A percentile compares a stretch with the other conserved stretches of the same genome.
phyloP scores from a whole-genome alignment of 1,140 invertebrate genomes.

The Polyergus mexicanus region DNA sequence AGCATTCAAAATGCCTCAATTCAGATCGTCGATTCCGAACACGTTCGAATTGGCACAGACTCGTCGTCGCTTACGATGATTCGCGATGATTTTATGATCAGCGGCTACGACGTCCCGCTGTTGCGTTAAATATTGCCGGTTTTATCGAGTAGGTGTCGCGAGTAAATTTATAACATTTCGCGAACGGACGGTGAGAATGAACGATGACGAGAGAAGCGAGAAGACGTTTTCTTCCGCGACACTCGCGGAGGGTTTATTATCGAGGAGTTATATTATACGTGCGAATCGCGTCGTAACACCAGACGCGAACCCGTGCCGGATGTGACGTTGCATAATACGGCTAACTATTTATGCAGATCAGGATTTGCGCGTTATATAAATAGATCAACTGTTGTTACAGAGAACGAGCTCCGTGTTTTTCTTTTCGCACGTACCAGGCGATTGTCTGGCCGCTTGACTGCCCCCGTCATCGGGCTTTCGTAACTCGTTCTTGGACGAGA shows the following conservation, averaged over 20 bases:
- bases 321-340: slow-evolving; percentile 68
- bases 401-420: slow-evolving; percentile 35
- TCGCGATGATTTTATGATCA: slow-evolving; percentile 38
- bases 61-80: slow-evolving; percentile 30
- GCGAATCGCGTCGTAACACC: slow-evolving; percentile 4
- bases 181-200: neutral
- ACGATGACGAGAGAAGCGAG: slow-evolving; percentile 31
- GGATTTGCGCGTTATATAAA: slow-evolving; percentile 70
- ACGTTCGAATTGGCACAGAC: slow-evolving; percentile 24
- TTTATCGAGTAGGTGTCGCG: slow-evolving; percentile 27
- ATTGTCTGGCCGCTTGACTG: slow-evolving; percentile 40
- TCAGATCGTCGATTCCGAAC: neutral
- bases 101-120: neutral
- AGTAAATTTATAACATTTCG: slow-evolving; percentile 38
- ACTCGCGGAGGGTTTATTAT: neutral
- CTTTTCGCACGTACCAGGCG: slow-evolving; percentile 52
- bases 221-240: slow-evolving; percentile 13
- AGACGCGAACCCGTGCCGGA: neutral
- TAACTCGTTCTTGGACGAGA: slow-evolving; percentile 20
- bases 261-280: slow-evolving; percentile 14
- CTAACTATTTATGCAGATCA: slow-evolving; percentile 69
- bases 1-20: neutral
- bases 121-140: slow-evolving; percentile 4
- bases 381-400: slow-evolving; percentile 37
- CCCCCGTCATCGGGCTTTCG: neutral